Conservation (phyloP, 2,888 invertebrate genomes). For the Camponotus fellah region DNA sequence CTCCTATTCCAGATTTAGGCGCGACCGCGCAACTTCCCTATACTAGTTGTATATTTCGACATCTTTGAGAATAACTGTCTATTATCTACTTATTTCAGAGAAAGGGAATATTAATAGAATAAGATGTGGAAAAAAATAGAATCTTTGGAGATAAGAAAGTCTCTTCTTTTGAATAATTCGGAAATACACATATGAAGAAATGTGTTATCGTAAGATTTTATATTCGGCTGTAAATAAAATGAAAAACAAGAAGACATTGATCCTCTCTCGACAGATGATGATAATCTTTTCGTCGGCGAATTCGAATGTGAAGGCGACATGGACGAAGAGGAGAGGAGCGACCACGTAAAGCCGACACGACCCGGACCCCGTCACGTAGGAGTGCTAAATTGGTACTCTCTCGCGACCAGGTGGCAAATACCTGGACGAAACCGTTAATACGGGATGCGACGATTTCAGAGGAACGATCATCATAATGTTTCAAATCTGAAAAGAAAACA, state of each 20-base stretch:
- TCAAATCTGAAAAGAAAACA: conserved; percentile 16
- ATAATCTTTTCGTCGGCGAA: conserved; percentile 7
- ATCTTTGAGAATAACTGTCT: neutral
- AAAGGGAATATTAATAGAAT: neutral
- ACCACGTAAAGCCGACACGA: conserved; percentile 18
- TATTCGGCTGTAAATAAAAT: neutral
- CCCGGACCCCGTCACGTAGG: conserved; percentile 46
- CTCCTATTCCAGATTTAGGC: conserved; percentile 23
- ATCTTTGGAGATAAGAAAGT: neutral
- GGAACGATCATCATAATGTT: neutral
- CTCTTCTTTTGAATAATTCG: neutral
- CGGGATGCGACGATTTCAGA: conserved; percentile 1
- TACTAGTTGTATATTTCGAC: neutral
- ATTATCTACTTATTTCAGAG: neutral
- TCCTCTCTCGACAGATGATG: neutral
- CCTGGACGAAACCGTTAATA: conserved; percentile 19
- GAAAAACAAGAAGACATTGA: neutral
- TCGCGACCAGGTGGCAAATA: conserved; percentile 46
- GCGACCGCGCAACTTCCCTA: neutral
- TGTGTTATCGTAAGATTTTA: neutral
- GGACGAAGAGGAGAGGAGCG: neutral
- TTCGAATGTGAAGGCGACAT: neutral
- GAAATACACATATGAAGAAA: neutral
- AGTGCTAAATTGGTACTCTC: conserved; percentile 52
- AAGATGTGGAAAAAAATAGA: neutral